Conservation (phyloP, 2,797 vertebrate species). For the Fundulus diaphanus region DNA sequence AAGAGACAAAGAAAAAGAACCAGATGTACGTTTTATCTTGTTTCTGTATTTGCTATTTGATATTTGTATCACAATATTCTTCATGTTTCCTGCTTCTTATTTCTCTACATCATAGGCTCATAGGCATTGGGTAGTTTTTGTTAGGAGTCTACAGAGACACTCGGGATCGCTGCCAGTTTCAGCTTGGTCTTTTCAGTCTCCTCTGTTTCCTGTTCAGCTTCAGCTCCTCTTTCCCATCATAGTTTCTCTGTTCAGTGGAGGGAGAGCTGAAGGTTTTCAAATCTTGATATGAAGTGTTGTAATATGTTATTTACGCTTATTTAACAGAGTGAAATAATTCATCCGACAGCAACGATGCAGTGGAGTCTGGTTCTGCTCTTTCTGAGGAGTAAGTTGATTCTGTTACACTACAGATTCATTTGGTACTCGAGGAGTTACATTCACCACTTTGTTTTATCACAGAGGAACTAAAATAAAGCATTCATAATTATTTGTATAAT, state of each 20-base stretch:
- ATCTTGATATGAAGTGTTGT: neutral
- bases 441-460: neutral
- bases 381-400: neutral
- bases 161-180: no score
- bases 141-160: no score
- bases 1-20: neutral
- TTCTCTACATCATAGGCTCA: no score
- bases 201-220: neutral
- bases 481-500: no score
- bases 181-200: neutral
- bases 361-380: constrained; percentile 20
- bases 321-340: constrained; percentile 2
- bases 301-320: constrained; percentile 5
- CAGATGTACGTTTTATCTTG: neutral
- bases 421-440: no score
- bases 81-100: no score
- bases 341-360: constrained; percentile 31
- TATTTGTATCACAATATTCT: neutral
- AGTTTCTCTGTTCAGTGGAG: neutral
- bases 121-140: no score
- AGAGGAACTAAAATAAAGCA: no score
- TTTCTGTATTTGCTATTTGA: neutral
- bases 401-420: neutral
- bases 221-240: neutral
- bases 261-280: neutral